These are phyloP conservation scores for Bombus waltoni DNA, from an alignment of 1,140 invertebrate species.

Conservation along the genomic window DNA sequence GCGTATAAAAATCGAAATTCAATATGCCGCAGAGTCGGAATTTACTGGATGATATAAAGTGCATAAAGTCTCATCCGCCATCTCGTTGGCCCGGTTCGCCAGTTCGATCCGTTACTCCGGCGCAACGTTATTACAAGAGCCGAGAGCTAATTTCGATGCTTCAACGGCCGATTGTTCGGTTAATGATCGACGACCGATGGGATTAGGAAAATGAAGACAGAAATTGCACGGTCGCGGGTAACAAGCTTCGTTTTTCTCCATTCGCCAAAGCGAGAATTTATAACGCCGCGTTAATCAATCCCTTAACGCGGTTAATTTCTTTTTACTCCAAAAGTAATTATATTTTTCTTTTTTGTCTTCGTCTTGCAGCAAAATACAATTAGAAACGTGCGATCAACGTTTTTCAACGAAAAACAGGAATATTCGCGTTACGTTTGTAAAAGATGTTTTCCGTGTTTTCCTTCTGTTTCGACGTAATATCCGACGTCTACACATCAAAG, in stretches of 20 bases:
- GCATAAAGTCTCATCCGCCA: constrained; percentile 6
- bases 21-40: constrained; percentile 48
- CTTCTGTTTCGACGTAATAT: neutral
- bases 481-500: neutral
- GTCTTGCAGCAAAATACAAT: neutral
- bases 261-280: neutral
- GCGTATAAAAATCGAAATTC: constrained; percentile 65
- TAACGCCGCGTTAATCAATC: neutral
- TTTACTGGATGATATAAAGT: constrained; percentile 44
- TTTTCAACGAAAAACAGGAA: neutral
- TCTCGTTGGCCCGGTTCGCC: neutral
- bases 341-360: too few relatives aligned
- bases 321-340: neutral
- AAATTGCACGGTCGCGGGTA: neutral
- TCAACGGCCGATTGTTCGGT: neutral
- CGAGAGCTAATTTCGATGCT: neutral
- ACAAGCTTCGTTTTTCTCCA: neutral
- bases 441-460: neutral
- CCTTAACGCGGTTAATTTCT: neutral
- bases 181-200: neutral
- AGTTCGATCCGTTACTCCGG: neutral
- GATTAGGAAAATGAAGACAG: neutral
- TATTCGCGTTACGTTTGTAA: neutral
- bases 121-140: neutral
- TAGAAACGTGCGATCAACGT: neutral